Percentiles rank a stretch among this genome's conserved stretches.
These are phyloP conservation scores for Artibeus lituratus DNA, from an alignment of 2,797 vertebrate genomes.

Conservation along the genomic window DNA sequence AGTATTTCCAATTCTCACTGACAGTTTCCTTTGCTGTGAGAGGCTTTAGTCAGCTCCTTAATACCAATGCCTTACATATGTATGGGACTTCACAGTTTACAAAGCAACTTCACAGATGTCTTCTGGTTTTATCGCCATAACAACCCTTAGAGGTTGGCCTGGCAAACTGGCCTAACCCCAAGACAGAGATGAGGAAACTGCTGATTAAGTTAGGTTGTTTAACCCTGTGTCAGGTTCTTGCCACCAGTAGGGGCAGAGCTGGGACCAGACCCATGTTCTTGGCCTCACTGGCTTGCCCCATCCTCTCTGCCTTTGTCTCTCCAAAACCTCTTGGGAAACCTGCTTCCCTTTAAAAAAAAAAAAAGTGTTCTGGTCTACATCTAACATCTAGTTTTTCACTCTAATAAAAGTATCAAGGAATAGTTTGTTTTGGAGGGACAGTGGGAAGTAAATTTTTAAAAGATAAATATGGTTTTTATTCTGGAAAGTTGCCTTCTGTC, in stretches of 20 bases:
- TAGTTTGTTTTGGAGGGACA: background rate
- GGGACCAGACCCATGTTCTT: fast-evolving
- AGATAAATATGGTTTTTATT: conserved; percentile 2
- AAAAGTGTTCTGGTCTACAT: background rate
- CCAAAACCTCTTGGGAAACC: background rate
- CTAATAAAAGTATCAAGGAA: background rate
- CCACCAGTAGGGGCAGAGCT: background rate
- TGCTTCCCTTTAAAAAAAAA: background rate
- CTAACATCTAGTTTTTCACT: background rate
- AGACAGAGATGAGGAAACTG: background rate
- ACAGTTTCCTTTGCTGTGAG: background rate
- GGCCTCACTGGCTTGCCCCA: fast-evolving
- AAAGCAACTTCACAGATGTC: background rate
- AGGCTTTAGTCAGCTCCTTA: background rate
- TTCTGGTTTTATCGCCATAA: background rate
- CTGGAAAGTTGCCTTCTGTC: conserved; percentile 10
- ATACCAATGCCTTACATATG: background rate
- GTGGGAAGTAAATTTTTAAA: background rate
- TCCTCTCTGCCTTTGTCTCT: background rate
- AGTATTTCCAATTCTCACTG: background rate
- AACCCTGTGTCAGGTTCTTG: background rate
- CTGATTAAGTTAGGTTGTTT: background rate
- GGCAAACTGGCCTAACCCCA: too few relatives aligned
- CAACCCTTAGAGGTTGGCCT: background rate
- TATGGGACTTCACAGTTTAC: background rate